Base-by-base conservation (phyloP, 2,113 vertebrate genomes). In the Copsychus sechellarum region DNA sequence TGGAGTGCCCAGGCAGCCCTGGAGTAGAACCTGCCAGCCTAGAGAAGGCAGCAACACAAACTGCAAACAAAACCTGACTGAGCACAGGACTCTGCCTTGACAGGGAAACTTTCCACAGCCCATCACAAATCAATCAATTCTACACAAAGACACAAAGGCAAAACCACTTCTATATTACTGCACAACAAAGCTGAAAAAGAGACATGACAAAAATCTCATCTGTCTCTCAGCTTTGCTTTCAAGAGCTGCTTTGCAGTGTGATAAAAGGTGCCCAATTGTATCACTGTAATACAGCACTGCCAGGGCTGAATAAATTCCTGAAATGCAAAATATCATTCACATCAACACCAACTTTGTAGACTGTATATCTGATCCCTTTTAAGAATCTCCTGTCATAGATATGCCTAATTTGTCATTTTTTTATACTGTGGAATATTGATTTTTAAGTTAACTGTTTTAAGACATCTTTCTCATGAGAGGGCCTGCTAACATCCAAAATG, bases 251-350 rank as follows among this genome's bases (percentile, higher is more conserved):
- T 79, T 82, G 92, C 95, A 94, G 71, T 43, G 88, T 92, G 96
- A 97, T 97, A 95, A 97, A 96, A 97, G 93, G 79, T 96, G 96
- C 89, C 81, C 93, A 96, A 71, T 90, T 84, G 90, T 84, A 80
- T 90, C 92, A 57, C 56, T 0, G 1, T 56, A 86, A 88, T 6
- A 86, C 31, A 1, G 80, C 82, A 78, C 76, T 94, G 74, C 62
- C 64, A 20, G 88, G 61, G 86, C 74, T 82, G 90, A 86, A 88
- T 66, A 71, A 70, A 93, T 88, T 93, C 25, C 36, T 84, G 71
- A 95, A 88, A 93, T 61, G 86, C 85, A 90, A 70, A 92, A 88
- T 90, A 74, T 92, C 85, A 86, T 60, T 95, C 79, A 53, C 76
- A 94, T 93, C 95, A 92, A 92, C 88, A 92, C 43, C 69, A 95